Evolutionary conservation across 2,797 vertebrate genomes (phyloP), one percentile per base, ranked within the genome.

Genomic region (Alauda arvensis): DNA sequence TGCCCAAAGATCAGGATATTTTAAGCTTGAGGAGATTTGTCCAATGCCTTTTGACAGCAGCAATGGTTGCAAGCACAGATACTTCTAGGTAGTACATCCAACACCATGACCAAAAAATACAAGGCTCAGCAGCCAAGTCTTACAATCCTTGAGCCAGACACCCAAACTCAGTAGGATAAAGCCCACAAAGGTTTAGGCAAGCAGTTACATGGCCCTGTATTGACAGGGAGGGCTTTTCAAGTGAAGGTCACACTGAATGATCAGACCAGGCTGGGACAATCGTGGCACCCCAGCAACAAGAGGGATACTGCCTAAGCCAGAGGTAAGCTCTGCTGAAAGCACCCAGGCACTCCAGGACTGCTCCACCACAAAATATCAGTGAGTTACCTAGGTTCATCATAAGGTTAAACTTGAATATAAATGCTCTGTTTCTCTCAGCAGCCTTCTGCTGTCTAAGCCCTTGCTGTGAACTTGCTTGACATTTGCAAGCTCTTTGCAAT

Each of bases 151-250:
- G 25, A 66, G 42, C 12, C 43, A 85, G 65, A 61, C 12, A 28
- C 25, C 18, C 51, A 52, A 39, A 52, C 9, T 31, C 26, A 14
- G 34, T 1, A 56, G 21, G 21, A 26, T 2, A 29, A 72, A 91
- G 48, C 20, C 31, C 55, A 48, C 3, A 13, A 16, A 69, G 33
- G 55, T 45, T 68, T 37, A 40, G 52, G 29, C 5, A 13, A 5
- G 6, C 48, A n/a, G 29, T 18, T 68, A 17, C 1, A 1, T 10
- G 45, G 43, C 6, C 10, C 33, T 2, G 1, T 13, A 46, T 1
- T 1, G 3, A 26, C 6, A 46, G 7, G 12, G 18, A 68, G 6
- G 10, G 26, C 20, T 72, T 75, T 48, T 26, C 25, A 67, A 37
- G 28, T 1, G 20, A 63, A 43, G 46, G 9, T 49, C 45, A 69